A percentile compares a stretch with the other conserved stretches of the same genome.
These are phyloP conservation scores for Falco cherrug DNA, from an alignment of 2,797 vertebrate genomes.

Conservation along the genomic window DNA sequence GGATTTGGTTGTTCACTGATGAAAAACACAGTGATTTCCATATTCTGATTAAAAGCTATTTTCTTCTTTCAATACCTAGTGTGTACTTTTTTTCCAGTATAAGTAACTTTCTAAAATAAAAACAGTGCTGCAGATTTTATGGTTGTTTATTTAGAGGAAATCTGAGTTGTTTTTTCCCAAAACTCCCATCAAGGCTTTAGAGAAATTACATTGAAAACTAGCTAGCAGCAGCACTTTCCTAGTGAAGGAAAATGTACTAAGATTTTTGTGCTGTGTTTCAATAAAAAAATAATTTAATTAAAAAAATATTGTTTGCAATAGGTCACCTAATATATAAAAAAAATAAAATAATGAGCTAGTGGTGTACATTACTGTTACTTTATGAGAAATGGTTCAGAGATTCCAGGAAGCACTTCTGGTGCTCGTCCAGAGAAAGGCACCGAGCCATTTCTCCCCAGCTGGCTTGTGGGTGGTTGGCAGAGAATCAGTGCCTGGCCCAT, in stretches of 20 bases:
- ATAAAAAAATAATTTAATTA: neutral
- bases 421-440: neutral
- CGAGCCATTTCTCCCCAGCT: neutral
- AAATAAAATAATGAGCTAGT: neutral
- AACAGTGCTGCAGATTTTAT: neutral
- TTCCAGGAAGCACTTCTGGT: neutral
- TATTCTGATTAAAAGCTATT: conserved; percentile 12
- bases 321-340: neutral
- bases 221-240: neutral
- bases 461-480: neutral
- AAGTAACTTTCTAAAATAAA: neutral
- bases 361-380: fast-evolving
- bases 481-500: neutral
- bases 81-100: neutral
- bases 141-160: neutral
- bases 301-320: neutral
- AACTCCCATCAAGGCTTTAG: neutral
- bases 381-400: neutral
- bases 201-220: neutral
- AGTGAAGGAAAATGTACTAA: neutral
- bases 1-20: conserved; percentile 33
- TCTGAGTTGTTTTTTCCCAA: neutral
- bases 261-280: neutral
- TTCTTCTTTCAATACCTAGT: neutral
- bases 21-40: conserved; percentile 25